Percentiles rank a stretch among this genome's conserved stretches.
Conservation (phyloP, 2,113 vertebrate genomes). For the Cyrtonyx montezumae region DNA sequence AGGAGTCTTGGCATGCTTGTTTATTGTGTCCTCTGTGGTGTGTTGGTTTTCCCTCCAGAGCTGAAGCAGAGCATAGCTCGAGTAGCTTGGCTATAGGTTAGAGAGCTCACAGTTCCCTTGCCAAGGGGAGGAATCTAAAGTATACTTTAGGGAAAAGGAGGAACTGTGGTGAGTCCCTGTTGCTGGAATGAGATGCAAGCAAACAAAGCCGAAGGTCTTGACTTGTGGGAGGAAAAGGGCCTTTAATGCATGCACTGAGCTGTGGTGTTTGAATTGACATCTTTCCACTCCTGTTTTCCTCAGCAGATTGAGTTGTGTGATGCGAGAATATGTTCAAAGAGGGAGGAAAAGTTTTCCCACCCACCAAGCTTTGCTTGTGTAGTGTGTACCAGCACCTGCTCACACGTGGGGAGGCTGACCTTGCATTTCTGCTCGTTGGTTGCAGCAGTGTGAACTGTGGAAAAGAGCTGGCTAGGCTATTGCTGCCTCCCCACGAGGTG, state of each 20-base stretch:
- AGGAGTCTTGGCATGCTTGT: fast-evolving
- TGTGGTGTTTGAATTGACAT: not conserved
- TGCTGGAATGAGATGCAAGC: not conserved
- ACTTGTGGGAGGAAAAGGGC: not conserved
- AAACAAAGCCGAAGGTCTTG: not conserved
- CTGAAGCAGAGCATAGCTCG: not conserved
- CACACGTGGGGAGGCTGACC: not conserved
- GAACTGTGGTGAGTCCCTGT: not conserved
- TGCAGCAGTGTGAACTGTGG: not conserved
- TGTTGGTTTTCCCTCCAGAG: not conserved
- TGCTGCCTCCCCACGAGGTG: not conserved
- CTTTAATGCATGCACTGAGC: not conserved
- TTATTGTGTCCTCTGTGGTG: fast-evolving
- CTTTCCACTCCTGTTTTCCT: not conserved
- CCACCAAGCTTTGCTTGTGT: not conserved
- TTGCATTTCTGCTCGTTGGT: not conserved
- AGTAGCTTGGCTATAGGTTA: not conserved
- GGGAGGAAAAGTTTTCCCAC: not conserved
- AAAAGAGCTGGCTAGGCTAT: not conserved
- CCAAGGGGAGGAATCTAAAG: not conserved
- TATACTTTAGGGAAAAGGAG: not conserved
- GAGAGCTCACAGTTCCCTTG: not conserved
- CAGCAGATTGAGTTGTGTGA: fast-evolving
- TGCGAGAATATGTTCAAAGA: not conserved
- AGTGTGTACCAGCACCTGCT: not conserved